These are phyloP conservation scores for Etheostoma spectabile DNA, from an alignment of 2,113 vertebrate species.

Conservation along the genomic window DNA sequence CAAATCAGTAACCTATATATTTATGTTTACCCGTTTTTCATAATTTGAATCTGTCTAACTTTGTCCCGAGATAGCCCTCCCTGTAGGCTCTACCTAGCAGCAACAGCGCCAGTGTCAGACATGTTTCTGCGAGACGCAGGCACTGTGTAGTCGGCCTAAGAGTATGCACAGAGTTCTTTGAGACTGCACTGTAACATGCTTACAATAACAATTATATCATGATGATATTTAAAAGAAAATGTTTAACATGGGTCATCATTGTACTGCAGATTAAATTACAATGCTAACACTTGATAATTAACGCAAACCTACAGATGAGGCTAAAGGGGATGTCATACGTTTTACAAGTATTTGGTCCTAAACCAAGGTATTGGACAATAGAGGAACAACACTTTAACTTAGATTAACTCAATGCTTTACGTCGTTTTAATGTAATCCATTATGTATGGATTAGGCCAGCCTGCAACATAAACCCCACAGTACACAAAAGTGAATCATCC, in stretches of 20 bases:
- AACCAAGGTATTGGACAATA: neutral
- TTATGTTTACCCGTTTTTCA: no score
- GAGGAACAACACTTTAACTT: neutral
- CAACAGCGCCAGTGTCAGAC: no score
- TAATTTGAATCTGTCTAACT: no score
- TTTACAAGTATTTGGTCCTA: neutral
- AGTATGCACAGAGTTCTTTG: neutral
- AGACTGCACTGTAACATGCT: neutral
- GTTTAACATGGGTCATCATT: neutral
- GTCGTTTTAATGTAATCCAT: neutral
- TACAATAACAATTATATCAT: neutral
- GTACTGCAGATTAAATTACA: neutral
- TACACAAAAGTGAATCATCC: neutral
- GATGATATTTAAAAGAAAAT: neutral
- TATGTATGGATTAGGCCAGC: neutral
- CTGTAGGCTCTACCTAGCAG: no score
- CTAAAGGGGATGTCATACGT: neutral
- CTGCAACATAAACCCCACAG: constrained; percentile 2
- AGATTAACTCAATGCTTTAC: neutral
- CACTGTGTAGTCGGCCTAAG: no score
- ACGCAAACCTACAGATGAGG: neutral
- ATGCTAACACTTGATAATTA: neutral
- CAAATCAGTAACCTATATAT: no score
- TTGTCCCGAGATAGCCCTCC: no score
- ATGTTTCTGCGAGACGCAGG: no score